Conservation (phyloP, 2,113 vertebrate genomes). For the Protobothrops mucrosquamatus region DNA sequence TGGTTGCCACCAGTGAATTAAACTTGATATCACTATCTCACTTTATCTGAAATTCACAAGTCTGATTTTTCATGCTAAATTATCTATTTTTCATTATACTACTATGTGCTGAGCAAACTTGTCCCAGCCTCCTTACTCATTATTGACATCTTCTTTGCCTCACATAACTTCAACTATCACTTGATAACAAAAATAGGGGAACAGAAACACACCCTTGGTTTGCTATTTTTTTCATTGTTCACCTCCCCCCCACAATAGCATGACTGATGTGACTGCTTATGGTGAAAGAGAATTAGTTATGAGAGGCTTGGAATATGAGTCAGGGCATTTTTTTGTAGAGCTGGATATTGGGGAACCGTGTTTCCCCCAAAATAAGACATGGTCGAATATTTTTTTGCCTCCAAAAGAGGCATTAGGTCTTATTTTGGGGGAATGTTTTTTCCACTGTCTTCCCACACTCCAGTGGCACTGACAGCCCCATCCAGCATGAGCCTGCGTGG, state of each 20-base stretch:
- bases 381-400: too few relatives aligned
- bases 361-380: too few relatives aligned
- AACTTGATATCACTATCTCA: background rate
- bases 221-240: background rate
- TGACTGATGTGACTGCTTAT: background rate
- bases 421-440: too few relatives aligned
- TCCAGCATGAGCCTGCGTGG: too few relatives aligned
- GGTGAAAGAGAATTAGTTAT: background rate
- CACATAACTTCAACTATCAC: background rate
- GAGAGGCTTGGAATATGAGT: background rate
- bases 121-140: background rate
- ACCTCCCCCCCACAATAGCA: background rate
- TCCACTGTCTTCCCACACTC: too few relatives aligned
- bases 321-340: background rate
- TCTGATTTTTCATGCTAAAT: background rate
- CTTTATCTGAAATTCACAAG: background rate
- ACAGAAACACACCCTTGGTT: background rate
- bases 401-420: too few relatives aligned
- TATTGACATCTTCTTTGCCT: background rate
- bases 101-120: background rate
- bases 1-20: background rate
- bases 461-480: too few relatives aligned
- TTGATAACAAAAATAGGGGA: background rate
- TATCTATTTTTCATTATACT: background rate
- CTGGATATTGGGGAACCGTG: background rate